Evolutionary conservation across 2,888 invertebrate species (phyloP).

Genomic region (Amphiduros pacificus): DNA sequence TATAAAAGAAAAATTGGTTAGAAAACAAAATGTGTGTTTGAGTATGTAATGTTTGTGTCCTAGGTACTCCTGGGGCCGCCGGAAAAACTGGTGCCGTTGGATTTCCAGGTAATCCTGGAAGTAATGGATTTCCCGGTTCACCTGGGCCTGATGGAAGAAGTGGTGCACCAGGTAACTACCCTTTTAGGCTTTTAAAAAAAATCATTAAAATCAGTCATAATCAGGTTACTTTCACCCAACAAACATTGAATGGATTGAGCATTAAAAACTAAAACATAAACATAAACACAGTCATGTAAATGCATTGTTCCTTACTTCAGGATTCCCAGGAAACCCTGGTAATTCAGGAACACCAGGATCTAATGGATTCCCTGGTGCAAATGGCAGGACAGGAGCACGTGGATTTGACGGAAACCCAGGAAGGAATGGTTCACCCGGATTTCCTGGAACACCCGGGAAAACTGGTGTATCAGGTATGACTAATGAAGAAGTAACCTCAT

Average conservation of each 20-base stretch:
- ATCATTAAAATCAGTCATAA: not conserved
- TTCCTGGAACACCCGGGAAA: conserved; percentile 16
- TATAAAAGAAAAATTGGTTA: no score
- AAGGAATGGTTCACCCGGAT: conserved; percentile 3
- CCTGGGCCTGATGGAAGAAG: conserved; percentile 22
- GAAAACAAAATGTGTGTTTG: no score
- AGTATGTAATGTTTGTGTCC: not conserved
- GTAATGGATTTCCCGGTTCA: conserved; percentile 22
- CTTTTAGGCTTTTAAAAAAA: not conserved
- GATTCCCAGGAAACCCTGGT: not conserved
- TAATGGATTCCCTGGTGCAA: not conserved
- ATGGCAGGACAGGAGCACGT: conserved; percentile 3
- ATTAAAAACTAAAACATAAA: not conserved
- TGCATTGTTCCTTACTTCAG: not conserved
- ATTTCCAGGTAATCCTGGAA: conserved; percentile 1
- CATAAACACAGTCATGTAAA: not conserved
- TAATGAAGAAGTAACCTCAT: no score
- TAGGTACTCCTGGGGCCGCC: not conserved
- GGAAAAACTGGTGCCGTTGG: not conserved
- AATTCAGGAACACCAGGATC: not conserved
- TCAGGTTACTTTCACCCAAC: not conserved
- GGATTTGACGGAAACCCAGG: conserved; percentile 8
- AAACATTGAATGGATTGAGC: not conserved
- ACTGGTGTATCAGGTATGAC: conserved; percentile 11
- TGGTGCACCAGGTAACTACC: not conserved